Evolutionary conservation across 2,888 invertebrate genomes (phyloP), one percentile per base, ranked within the genome.

Genomic region (Caenorhabditis japonica): DNA sequence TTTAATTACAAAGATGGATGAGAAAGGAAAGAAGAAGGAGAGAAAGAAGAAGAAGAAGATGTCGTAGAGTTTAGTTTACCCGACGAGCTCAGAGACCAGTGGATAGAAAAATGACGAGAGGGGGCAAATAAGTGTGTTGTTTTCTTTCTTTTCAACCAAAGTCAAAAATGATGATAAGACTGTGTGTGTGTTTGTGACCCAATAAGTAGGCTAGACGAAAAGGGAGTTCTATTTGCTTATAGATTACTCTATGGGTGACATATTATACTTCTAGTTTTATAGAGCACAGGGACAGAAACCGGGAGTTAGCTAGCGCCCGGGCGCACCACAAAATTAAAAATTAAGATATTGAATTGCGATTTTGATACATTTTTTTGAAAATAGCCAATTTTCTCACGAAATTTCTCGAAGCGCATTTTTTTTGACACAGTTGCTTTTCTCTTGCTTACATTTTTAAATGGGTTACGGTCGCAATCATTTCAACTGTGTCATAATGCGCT

Each of bases 31-130:
- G 43, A 5, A 7, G 25, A n/a, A 27, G 15, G n/a, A 27, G 27
- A 46, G 15, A 33, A 33, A 39, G 47, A 30, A 23, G 15, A 34
- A 43, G 36, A 44, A 62, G 52, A 19, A 58, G 25, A 58, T 23
- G 27, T 15, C 21, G n/a, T 15, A 25, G 25, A n/a, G 21, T 12
- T 19, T 12, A 38, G 23, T 17, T 13, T 13, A 38, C 21, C 12
- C 21, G 8, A 43, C 15, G 43, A 64, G 56, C 38, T 46, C 53
- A 46, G 19, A 53, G 39, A 66, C 21, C 53, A 55, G n/a, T 36
- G 23, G 19, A 44, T 25, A 19, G 34, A 49, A 33, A 41, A n/a
- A n/a, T 41, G 47, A 47, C 5, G 33, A 12, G 47, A 19, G 27
- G 17, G 33, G 3, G 3, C 17, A 38, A 36, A 19, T 19, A 19